Base-by-base conservation (phyloP, 30 jellyfish, hydroid and myxozoan species). In the Sanderia malayensis region DNA sequence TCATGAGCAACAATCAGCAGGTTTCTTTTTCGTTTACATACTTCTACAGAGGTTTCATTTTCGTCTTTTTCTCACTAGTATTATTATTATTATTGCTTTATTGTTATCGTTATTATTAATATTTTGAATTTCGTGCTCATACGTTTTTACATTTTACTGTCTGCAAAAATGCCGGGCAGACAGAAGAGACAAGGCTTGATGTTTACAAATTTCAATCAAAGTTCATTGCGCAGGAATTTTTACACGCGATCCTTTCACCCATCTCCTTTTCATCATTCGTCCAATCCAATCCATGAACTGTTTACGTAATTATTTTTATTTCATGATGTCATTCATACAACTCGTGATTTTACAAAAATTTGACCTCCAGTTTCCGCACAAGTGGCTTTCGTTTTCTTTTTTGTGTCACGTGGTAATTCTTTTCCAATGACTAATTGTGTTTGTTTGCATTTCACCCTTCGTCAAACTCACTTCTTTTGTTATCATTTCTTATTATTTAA, bases 1-100 rank as follows among this genome's bases (percentile, higher is more conserved):
- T 76, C 88, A 15, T 41, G 15, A 41, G 55, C 11, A 6, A 6
- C 15, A 8, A 41, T 41, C 15, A 6, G 8, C 52, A 37, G 52
- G 52, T 37, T 37, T 37, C 52, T n/a, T n/a, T 37, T 37, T 13
- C 52, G 52, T 37, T 13, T 37, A 37, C n/a, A n/a, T n/a, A n/a
- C n/a, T n/a, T n/a, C 77, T 74, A 59, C 55, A 74, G 47, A 76
- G 87, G 79, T 76, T 76, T 76, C 87, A 59, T 11, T 26, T 53
- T 61, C 52, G 52, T 44, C 18, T 45, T 65, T 28, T 58, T 58
- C 21, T 31, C 18, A 58, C 32, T 58, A 21, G 19, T 29, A 45
- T 22, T 17, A 37, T 24, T 29, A 24, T 4, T 37, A 37, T 37
- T 37, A 37, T 37, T 37, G 6, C 52, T 37, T 37, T 37, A 37